Conservation (phyloP, 2,797 vertebrate genomes). For the Gadopsis bispinosus region DNA sequence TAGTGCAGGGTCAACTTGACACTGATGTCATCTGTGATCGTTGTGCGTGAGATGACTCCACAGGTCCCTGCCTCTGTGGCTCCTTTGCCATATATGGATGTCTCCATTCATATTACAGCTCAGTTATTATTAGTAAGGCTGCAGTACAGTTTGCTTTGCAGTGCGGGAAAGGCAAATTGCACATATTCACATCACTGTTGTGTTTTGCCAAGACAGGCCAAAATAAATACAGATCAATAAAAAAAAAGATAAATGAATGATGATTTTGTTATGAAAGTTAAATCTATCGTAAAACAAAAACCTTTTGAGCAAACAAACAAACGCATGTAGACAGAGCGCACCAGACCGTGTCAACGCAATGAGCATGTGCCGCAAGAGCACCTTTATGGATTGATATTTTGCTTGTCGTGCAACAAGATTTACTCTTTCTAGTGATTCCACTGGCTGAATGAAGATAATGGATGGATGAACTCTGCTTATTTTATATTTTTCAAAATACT, state of each 20-base stretch:
- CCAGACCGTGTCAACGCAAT: no score
- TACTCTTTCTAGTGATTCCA: not conserved
- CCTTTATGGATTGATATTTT: constrained; percentile 6
- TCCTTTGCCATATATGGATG: constrained; percentile 72
- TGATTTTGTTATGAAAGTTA: not conserved
- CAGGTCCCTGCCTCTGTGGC: constrained; percentile 48
- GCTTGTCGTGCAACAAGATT: constrained; percentile 8
- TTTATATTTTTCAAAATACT: not conserved
- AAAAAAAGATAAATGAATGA: not conserved
- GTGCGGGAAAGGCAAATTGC: constrained; percentile 47
- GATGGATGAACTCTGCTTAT: not conserved
- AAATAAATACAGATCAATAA: constrained; percentile 20
- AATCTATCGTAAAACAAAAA: no score
- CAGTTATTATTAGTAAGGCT: constrained; percentile 73
- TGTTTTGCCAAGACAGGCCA: constrained; percentile 21
- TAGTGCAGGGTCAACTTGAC: constrained; percentile 61
- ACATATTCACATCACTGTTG: constrained; percentile 50
- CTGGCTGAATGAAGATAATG: not conserved
- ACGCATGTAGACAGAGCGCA: no score
- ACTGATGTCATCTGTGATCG: constrained; percentile 74
- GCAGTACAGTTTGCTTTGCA: constrained; percentile 45
- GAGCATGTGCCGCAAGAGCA: no score
- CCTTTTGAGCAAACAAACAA: no score
- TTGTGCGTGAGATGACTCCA: constrained; percentile 65
- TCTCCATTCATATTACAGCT: constrained; percentile 63